A percentile compares a stretch with the other conserved stretches of the same genome.
Evolutionary conservation across 2,797 vertebrate species (phyloP).

Genomic region (Smutsia temminckii): DNA sequence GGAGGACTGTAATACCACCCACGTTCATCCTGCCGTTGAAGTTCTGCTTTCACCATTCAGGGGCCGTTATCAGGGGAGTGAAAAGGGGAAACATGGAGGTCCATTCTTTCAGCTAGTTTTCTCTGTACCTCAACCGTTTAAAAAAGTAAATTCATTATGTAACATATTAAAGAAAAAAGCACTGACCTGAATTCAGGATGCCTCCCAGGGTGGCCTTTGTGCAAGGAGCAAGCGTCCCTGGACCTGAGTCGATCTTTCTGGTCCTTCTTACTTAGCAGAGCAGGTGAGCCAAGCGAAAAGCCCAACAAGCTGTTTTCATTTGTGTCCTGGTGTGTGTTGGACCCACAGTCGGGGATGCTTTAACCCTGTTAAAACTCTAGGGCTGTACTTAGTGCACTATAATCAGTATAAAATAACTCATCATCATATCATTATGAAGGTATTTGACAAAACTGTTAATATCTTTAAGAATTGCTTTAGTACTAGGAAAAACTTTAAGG

Average conservation of each 20-base stretch:
- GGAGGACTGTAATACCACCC: background rate
- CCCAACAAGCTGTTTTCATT: background rate
- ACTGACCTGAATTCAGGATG: background rate
- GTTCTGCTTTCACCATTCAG: background rate
- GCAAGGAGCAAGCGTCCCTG: background rate
- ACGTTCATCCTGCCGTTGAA: background rate
- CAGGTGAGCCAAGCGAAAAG: background rate
- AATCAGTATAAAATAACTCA: background rate
- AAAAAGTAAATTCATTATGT: background rate
- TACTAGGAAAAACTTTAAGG: constrained; percentile 27
- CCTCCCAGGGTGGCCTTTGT: background rate
- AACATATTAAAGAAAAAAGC: background rate
- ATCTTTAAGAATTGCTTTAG: background rate
- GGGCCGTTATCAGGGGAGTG: background rate
- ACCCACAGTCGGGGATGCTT: background rate
- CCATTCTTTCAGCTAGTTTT: background rate
- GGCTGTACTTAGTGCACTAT: background rate
- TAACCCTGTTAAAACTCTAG: background rate
- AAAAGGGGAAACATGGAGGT: background rate
- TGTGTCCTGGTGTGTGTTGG: background rate
- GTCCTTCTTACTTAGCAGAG: background rate
- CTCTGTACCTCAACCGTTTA: background rate
- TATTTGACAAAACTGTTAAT: background rate
- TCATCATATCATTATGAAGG: background rate
- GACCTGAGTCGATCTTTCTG: background rate